These are phyloP conservation scores for Allobates femoralis DNA, from an alignment of 2,797 vertebrate genomes.

Conservation along the genomic window DNA sequence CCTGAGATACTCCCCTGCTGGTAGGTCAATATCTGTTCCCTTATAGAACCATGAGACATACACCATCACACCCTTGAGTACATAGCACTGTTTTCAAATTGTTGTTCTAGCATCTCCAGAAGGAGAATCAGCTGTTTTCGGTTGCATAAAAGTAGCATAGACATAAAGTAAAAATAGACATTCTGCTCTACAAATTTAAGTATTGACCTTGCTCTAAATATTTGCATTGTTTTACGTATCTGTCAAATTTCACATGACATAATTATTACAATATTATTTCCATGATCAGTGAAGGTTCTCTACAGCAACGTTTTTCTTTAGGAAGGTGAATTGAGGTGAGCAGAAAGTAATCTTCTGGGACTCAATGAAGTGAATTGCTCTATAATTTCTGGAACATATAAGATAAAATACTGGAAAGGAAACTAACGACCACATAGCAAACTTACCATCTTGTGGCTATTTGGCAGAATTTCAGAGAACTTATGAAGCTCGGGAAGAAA, in stretches of 20 bases:
- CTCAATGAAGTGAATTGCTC: not conserved
- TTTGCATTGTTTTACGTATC: too few species aligned
- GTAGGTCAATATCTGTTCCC: too few species aligned
- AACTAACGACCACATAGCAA: not conserved
- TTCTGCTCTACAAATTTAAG: not conserved
- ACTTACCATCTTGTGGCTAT: constrained; percentile 24
- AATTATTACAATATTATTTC: too few species aligned
- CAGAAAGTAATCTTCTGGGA: not conserved
- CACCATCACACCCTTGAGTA: too few species aligned
- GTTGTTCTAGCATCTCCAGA: too few species aligned
- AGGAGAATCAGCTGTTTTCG: too few species aligned
- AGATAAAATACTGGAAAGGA: constrained; percentile 9
- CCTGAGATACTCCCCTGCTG: too few species aligned
- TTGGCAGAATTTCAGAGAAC: constrained; percentile 20
- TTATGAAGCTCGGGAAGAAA: constrained; percentile 16
- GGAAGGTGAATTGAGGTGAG: not conserved
- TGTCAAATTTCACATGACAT: too few species aligned
- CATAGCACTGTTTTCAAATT: too few species aligned
- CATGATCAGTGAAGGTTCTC: not conserved
- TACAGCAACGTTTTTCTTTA: not conserved
- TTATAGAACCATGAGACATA: too few species aligned
- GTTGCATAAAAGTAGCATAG: too few species aligned
- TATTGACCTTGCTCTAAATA: not conserved
- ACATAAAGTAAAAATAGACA: too few species aligned
- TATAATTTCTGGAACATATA: constrained; percentile 8